phyloP scores from a whole-genome alignment of 1,140 invertebrate genomes.

The Drosophila cardini region DNA sequence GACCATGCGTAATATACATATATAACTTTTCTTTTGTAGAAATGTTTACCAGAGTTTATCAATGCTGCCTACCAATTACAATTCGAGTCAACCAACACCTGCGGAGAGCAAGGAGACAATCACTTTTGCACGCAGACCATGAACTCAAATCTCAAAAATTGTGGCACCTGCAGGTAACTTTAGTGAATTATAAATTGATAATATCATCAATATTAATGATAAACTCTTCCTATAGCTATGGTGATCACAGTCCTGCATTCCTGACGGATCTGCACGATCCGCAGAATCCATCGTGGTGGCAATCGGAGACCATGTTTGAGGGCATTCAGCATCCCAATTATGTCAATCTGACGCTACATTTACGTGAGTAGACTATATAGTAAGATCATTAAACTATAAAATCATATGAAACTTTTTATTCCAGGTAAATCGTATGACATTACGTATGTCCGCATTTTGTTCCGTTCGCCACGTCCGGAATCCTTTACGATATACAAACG shows the following conservation, averaged over 20 bases:
- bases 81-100: slow-evolving; percentile 98
- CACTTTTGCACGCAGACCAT: slow-evolving; percentile 97
- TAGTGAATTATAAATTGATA: not conserved
- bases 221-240: slow-evolving; percentile 38
- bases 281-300: slow-evolving; percentile 98
- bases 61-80: slow-evolving; percentile 96
- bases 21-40: slow-evolving; percentile 85
- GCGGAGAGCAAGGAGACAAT: slow-evolving; percentile 91
- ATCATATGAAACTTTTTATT: not conserved
- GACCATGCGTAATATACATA: not conserved
- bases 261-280: slow-evolving; percentile 96
- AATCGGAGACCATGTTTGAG: slow-evolving; percentile 98
- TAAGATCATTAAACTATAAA: not conserved
- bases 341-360: slow-evolving; percentile 95
- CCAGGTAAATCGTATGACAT: slow-evolving; percentile 98
- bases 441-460: slow-evolving; percentile 96
- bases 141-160: slow-evolving; percentile 86
- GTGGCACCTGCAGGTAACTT: slow-evolving; percentile 84
- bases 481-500: slow-evolving; percentile 98
- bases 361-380: slow-evolving; percentile 88
- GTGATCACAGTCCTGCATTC: slow-evolving; percentile 85
- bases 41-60: slow-evolving; percentile 97
- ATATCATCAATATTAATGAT: not conserved
- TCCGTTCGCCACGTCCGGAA: slow-evolving; percentile 97
- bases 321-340: slow-evolving; percentile 94